These are phyloP conservation scores for Leucoma salicis DNA, from an alignment of 2,888 invertebrate species.

Conservation along the genomic window DNA sequence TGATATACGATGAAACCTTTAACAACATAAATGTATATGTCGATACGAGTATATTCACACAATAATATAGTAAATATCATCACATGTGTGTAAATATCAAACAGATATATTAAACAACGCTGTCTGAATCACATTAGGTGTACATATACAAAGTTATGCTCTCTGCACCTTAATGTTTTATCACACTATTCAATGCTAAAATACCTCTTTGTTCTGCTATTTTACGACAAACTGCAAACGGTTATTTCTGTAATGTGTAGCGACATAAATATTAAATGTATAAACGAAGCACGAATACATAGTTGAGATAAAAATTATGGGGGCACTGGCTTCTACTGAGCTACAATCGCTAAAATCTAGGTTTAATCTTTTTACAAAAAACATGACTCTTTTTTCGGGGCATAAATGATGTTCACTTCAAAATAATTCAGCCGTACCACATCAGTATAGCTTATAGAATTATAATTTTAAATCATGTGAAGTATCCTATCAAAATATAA, in stretches of 20 bases:
- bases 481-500: too few species aligned
- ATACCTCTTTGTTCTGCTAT: constrained; percentile 27
- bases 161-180: constrained; percentile 31
- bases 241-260: constrained; percentile 7
- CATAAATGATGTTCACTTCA: too few species aligned
- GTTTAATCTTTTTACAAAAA: too few species aligned
- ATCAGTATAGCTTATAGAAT: too few species aligned
- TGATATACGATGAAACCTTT: too few species aligned
- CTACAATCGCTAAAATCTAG: too few species aligned
- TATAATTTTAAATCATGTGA: too few species aligned
- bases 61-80: constrained; percentile 5
- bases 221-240: constrained; percentile 19
- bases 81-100: constrained; percentile 17
- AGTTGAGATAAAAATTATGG: too few species aligned
- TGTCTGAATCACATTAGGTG: constrained; percentile 26
- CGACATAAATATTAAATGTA: constrained; percentile 13
- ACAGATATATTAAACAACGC: constrained; percentile 13
- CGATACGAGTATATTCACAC: not conserved
- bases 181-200: constrained; percentile 35
- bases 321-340: too few species aligned
- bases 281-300: not conserved
- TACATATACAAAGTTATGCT: constrained; percentile 24
- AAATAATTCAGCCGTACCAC: too few species aligned
- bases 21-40: not conserved
- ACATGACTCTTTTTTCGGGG: too few species aligned